Base-by-base conservation (phyloP, 2,797 vertebrate species). In the Thamnophis elegans region DNA sequence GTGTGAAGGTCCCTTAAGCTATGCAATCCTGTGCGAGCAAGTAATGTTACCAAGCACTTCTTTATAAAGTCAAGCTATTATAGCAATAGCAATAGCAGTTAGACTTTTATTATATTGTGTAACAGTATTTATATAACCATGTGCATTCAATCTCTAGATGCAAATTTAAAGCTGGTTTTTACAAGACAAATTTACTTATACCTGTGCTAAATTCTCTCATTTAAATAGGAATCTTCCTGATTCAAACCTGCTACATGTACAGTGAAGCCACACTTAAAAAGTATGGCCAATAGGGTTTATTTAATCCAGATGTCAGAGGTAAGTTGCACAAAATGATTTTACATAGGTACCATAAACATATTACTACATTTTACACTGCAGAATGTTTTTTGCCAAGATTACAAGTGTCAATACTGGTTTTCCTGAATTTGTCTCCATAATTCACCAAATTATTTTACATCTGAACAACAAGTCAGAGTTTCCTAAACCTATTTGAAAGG, bases 381-480 rank as follows among this genome's bases (percentile, higher is more conserved):
- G 18, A 87, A 95, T 92, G 92, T 89, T 12, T 92, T 91, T 4
- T 94, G 93, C 92, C 89, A 94, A 93, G 94, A 94, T 5, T 91
- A 92, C 26, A 92, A 54, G 1, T 14, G 65, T n/a, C n/a, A 32
- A 32, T 68, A 26, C 0, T 36, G 42, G 16, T 55, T 90, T 78
- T 12, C 14, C 18, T 87, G 26, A 12, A 68, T 2, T 55, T 56
- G 42, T 89, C 13, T 59, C 25, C 22, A 4, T 2, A 58, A 13
- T 18, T 68, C 26, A 28, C 32, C 85, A 59, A 56, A 90, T 13
- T 42, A 86, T 32, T 28, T 86, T 54, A 51, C 12, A 92, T 14
- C 28, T 73, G 60, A 68, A 54, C 86, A 51, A 54, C 68, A 51
- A 68, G 3, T 56, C 32, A 56, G 32, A 58, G 9, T n/a, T 42